Evolutionary conservation across 2,888 invertebrate genomes (phyloP), one percentile per base, ranked within the genome.

Genomic region (Hypsopygia costalis): DNA sequence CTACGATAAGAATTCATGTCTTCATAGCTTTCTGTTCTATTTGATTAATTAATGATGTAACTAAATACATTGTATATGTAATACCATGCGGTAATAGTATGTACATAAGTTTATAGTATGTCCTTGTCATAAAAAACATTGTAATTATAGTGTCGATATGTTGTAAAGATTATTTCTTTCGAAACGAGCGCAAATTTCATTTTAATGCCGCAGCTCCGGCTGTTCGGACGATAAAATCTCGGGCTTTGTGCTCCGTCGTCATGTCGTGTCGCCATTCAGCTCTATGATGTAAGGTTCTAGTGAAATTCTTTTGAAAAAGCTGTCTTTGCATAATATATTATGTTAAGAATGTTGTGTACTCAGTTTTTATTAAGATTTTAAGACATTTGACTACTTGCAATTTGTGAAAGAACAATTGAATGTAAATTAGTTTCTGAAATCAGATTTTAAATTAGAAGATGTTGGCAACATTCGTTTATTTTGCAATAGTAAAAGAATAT

Each of bases 131-230:
- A 31, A 12, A 31, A 7, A 31, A 32, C 22, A 43, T 21, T 35
- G 39, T 43, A 35, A 39, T 25, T 37, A 40, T 36, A 31, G 30
- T 33, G 16, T 38, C 37, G 34, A 46, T 51, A 43, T 35, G 37
- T 31, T 49, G 45, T 50, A 43, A 40, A 46, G 45, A 48, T 44
- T 51, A 46, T 56, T 58, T 48, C 53, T 49, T 48, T 48, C 40
- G 27, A 38, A 54, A 56, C 51, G 52, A 56, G 44, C 47, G 55
- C 57, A 67, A 68, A 69, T 69, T 64, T 67, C 52, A 56, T 63
- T 69, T 68, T 63, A 63, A 66, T 66, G 58, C 46, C 41, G 41
- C 43, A 36, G 47, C 49, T 47, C 45, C 31, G 41, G 35, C 32
- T 29, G 41, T 22, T 40, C 34, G 38, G 33, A 39, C 47, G 62